These are phyloP conservation scores for Tenualosa thibaudeaui DNA, from an alignment of 2,797 vertebrate genomes.

Conservation along the genomic window DNA sequence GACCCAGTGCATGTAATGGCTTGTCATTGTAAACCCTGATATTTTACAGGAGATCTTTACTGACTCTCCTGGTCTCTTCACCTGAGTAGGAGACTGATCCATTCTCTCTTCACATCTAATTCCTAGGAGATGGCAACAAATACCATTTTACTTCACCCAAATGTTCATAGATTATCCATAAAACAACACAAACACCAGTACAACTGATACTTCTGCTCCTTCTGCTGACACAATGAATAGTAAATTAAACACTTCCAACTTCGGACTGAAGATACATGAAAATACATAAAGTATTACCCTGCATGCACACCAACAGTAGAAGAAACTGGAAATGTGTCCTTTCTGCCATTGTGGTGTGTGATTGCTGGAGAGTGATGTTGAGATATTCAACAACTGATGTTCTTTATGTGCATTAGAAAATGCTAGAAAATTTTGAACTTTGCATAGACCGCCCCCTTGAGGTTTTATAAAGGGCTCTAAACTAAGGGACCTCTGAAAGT, in stretches of 20 bases:
- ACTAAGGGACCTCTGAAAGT: no score
- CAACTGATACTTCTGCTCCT: no score
- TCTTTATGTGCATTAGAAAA: background rate
- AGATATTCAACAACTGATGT: no score
- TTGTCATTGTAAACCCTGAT: conserved; percentile 48
- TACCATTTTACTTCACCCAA: background rate
- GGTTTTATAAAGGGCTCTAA: background rate
- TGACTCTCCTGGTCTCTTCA: conserved; percentile 41
- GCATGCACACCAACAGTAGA: no score
- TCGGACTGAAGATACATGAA: no score
- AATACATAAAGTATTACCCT: no score
- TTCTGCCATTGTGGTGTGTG: no score
- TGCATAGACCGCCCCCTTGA: conserved; percentile 4
- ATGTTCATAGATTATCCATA: no score
- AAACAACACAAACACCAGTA: no score
- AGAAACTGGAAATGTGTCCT: no score
- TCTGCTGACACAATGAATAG: no score
- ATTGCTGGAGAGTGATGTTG: background rate
- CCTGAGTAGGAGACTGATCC: conserved; percentile 31
- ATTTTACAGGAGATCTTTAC: conserved; percentile 54
- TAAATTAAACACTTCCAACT: no score
- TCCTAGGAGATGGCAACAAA: conserved; percentile 21
- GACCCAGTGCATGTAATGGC: conserved; percentile 31
- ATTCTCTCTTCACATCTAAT: conserved; percentile 30
- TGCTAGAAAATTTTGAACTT: background rate